Base-by-base conservation (phyloP, 2,888 invertebrate genomes). In the Salpingus planirostris region DNA sequence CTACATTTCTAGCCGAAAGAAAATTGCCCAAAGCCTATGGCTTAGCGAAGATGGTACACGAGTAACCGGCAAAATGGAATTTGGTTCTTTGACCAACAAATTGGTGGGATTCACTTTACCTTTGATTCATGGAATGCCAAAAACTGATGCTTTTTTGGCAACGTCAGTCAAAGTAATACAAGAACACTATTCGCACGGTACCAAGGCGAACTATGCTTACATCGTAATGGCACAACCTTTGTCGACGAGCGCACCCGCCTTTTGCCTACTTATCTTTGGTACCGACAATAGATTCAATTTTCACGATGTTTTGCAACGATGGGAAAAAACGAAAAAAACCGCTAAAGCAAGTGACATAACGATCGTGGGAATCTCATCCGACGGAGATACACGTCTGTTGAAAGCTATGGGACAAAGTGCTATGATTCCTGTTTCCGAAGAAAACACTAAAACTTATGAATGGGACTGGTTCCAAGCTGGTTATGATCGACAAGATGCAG, bases 381-480 rank as follows among this genome's bases (percentile, higher is more conserved):
- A 18, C 8, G 23, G 23, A 5, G 23, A 23, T 10, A 23, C 23
- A 8, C 23, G 23, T 11, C 10, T 5, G 4, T 10, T 23, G 11
- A 23, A 23, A 23, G 10, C 10, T 10, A 23, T 23, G 23, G 7
- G 23, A 23, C 5, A 7, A 10, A 8, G 10, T 10, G 5, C 23
- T 11, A 8, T 5, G 5, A 6, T 18, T 5, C 18, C 18, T 18
- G n/a, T n/a, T n/a, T 6, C 18, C 18, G 10, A 23, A 23, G 4
- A 8, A 5, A 10, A 23, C 23, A 23, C 18, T 8, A 23, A 10
- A 13, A 14, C 2, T 4, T 3, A 22, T 8, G 8, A 23, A 3
- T 29, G 29, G 29, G 12, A 25, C 11, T 31, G 31, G 31, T 31
- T 15, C 18, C 25, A 24, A 4, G 15, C 15, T 3, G 10, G 15